Conservation (phyloP, 2,797 vertebrate species). For the Halcyon chelicuti region DNA sequence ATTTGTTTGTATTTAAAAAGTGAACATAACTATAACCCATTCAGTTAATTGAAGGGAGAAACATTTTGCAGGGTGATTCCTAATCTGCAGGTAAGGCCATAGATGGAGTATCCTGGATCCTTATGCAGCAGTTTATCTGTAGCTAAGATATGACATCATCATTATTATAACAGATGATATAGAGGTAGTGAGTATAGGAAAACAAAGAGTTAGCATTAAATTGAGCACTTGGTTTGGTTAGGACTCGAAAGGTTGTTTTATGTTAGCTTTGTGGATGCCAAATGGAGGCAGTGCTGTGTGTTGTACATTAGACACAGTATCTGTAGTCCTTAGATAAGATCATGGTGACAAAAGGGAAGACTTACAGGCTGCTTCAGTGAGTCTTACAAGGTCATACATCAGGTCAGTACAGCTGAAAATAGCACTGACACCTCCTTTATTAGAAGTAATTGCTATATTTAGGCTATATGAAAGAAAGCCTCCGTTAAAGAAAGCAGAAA, state of each 20-base stretch:
- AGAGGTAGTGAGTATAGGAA: background rate
- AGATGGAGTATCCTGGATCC: background rate
- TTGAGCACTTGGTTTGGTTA: background rate
- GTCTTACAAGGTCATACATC: background rate
- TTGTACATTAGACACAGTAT: background rate
- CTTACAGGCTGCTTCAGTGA: background rate
- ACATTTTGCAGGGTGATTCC: background rate
- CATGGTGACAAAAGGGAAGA: background rate
- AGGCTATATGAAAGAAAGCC: background rate
- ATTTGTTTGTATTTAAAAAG: background rate
- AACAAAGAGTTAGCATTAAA: background rate
- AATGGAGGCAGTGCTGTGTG: background rate
- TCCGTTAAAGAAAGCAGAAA: background rate
- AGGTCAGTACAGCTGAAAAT: background rate
- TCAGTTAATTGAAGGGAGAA: background rate
- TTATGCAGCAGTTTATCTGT: background rate
- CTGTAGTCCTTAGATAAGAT: background rate
- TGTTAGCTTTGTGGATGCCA: background rate
- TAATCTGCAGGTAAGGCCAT: background rate
- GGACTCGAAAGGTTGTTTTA: background rate
- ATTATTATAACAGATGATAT: background rate
- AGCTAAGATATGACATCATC: background rate
- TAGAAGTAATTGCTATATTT: background rate
- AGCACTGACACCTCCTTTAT: background rate
- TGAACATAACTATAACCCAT: background rate